These are phyloP conservation scores for Maniola hyperantus DNA, from an alignment of 2,888 invertebrate genomes.

Conservation along the genomic window DNA sequence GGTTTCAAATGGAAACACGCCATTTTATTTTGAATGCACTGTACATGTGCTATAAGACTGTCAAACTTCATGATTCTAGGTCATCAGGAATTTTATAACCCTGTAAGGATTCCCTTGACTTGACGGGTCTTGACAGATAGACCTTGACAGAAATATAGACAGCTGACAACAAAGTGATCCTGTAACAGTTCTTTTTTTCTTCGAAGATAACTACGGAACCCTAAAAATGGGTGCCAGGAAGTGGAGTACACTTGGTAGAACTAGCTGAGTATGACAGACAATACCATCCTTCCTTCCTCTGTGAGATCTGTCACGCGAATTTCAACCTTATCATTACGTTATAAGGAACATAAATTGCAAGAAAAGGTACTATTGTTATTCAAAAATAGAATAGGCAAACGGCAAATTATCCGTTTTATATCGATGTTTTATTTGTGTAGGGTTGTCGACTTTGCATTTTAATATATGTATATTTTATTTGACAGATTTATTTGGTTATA, in stretches of 20 bases:
- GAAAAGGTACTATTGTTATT: slow-evolving; percentile 29
- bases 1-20: too few relatives aligned
- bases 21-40: too few relatives aligned
- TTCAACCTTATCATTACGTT: neutral
- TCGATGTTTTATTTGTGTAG: slow-evolving; percentile 55
- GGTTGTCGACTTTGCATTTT: slow-evolving; percentile 48
- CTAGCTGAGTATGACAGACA: slow-evolving; percentile 59
- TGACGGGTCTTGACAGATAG: too few relatives aligned
- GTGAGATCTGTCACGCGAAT: slow-evolving; percentile 7
- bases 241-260: slow-evolving; percentile 57
- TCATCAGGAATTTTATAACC: too few relatives aligned
- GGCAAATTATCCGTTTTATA: slow-evolving; percentile 48
- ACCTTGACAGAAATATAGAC: too few relatives aligned
- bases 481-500: slow-evolving; percentile 27
- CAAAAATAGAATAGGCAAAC: slow-evolving; percentile 43
- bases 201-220: too few relatives aligned
- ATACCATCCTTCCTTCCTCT: slow-evolving; percentile 39
- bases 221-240: slow-evolving; percentile 62
- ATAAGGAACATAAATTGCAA: slow-evolving; percentile 15
- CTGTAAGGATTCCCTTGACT: too few relatives aligned
- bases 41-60: too few relatives aligned
- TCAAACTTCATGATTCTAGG: too few relatives aligned
- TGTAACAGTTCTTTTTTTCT: too few relatives aligned
- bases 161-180: too few relatives aligned
- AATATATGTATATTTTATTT: slow-evolving; percentile 37